These are phyloP conservation scores for Dasysyrphus tricinctus DNA, from an alignment of 2,888 invertebrate genomes.

Conservation along the genomic window DNA sequence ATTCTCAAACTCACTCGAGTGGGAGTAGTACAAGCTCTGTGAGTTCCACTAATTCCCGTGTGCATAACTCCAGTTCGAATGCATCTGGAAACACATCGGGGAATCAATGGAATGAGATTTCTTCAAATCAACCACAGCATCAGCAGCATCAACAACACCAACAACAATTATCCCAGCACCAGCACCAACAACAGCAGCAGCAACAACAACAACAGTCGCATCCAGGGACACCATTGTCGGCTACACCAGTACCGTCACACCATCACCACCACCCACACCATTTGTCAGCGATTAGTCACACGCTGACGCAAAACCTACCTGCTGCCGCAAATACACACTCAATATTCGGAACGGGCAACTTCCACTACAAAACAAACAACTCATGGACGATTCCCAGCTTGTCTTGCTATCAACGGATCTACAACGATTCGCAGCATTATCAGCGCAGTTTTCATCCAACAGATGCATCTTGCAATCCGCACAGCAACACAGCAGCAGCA, in stretches of 20 bases:
- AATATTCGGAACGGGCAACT: conserved; percentile 82
- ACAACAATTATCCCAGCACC: conserved; percentile 67
- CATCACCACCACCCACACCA: conserved; percentile 76
- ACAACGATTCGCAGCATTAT: conserved; percentile 80
- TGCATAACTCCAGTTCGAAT: conserved; percentile 57
- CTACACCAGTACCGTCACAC: conserved; percentile 74
- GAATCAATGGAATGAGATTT: conserved; percentile 69
- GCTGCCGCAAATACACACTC: conserved; percentile 81
- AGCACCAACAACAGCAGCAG: conserved; percentile 78
- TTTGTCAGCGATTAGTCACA: conserved; percentile 79
- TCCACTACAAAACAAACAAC: conserved; percentile 83
- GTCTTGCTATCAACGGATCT: conserved; percentile 81
- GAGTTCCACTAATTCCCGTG: conserved; percentile 61
- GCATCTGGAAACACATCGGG: conserved; percentile 38
- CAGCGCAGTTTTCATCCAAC: conserved; percentile 80
- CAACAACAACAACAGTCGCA: conserved; percentile 78
- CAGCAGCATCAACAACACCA: conserved; percentile 66
- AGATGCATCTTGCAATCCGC: conserved; percentile 64
- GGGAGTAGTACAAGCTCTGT: conserved; percentile 67
- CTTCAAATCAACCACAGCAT: conserved; percentile 70
- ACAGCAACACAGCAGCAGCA: conserved; percentile 65
- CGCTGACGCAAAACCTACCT: conserved; percentile 77
- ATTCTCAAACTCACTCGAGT: conserved; percentile 63
- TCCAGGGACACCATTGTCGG: conserved; percentile 77
- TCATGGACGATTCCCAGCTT: conserved; percentile 82